These are phyloP conservation scores for Clarias gariepinus DNA, from an alignment of 2,113 vertebrate species.

Conservation along the genomic window DNA sequence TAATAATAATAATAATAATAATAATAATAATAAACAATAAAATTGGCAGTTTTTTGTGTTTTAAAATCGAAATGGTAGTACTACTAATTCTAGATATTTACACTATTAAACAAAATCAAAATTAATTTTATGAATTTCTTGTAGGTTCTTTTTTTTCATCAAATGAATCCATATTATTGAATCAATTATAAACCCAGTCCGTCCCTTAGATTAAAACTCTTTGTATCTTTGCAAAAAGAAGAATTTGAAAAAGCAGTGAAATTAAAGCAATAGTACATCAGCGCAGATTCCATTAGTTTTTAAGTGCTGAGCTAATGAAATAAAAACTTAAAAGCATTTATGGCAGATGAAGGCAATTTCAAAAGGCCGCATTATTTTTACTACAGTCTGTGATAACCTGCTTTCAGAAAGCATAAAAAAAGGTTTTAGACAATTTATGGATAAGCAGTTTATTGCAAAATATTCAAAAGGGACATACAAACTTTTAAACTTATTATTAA, in stretches of 20 bases:
- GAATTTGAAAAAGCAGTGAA: neutral
- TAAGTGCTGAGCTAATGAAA: slow-evolving; percentile 9
- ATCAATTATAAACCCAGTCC: neutral
- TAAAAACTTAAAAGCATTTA: slow-evolving; percentile 3
- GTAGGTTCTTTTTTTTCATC: fast-evolving
- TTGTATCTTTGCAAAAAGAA: neutral
- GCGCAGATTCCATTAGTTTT: neutral
- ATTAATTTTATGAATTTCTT: neutral
- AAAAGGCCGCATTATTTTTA: neutral
- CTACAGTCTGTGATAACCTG: neutral
- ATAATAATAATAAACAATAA: no score
- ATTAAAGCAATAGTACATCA: neutral
- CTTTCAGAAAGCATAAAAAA: neutral
- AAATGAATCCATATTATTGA: neutral
- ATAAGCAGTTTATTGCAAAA: neutral
- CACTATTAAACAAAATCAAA: neutral
- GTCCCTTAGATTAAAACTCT: neutral
- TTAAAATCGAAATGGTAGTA: neutral
- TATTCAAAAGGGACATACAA: neutral
- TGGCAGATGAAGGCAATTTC: neutral
- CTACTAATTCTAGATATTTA: neutral
- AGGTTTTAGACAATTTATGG: neutral
- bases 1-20: no score
- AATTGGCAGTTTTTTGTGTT: neutral
- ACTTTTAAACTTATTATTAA: neutral